Evolutionary conservation across 2,888 invertebrate genomes (phyloP), one percentile per base, ranked within the genome.

Genomic region (Sphaerophoria taeniata): DNA sequence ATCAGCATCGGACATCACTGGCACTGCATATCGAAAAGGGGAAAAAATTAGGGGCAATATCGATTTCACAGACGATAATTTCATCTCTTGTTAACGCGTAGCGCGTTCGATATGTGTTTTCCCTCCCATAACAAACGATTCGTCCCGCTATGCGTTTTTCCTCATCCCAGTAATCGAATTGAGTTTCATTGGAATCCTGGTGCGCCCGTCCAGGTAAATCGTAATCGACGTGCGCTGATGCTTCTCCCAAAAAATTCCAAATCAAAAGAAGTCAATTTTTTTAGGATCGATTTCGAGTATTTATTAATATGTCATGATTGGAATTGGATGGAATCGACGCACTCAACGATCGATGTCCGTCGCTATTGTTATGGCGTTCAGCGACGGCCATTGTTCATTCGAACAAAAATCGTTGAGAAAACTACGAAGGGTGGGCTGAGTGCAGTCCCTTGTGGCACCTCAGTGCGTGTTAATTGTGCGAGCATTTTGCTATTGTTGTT

Each of bases 51-150:
- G 85, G 70, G 85, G 85, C 81, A 85, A 85, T 85, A 85, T 85
- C 85, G 85, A 85, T 85, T 85, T 85, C 85, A 85, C 85, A 85
- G 81, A 85, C 76, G 81, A 85, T 85, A 85, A 85, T 85, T 81
- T 73, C 63, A 70, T 77, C 81, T 85, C 85, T 85, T 85, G 85
- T 85, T 85, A 85, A 77, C 70, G 61, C 85, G 55, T 81, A 85
- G 85, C 85, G 77, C 77, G 85, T 56, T 81, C 34, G 53, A 69
- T 69, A 69, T 71, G 67, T 79, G 58, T 39, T 36, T 60, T 53
- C 43, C 43, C 60, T 72, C 49, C 45, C 65, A 43, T 71, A 65
- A 49, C 58, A 80, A 71, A 79, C 33, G 53, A 63, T 70, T 55
- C 69, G 72, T 85, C 76, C 56, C 80, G 72, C 76, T 74, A 73